Evolutionary conservation across 2,888 invertebrate species (phyloP), one percentile per base, ranked within the genome.

Genomic region (Orthosia cruda): DNA sequence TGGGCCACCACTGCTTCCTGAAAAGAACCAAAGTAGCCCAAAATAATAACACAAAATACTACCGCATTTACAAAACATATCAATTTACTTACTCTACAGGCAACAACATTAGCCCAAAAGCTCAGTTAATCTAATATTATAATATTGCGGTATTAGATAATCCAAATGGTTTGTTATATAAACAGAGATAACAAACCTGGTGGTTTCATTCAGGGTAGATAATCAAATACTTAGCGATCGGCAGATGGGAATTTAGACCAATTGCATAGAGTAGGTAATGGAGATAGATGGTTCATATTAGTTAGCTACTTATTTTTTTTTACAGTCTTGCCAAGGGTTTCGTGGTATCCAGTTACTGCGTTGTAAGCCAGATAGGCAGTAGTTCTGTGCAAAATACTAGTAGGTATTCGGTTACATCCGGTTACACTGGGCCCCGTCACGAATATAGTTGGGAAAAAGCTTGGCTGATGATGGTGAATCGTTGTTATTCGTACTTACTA

Each of bases 211-310:
- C 26, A 20, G 45, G 4, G 32, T 59, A 52, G 50, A 59, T 77
- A 59, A 77, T 72, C 61, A 20, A 77, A 50, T 69, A 78, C 65
- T 83, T 52, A 78, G 50, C 58, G 47, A 50, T 80, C 54, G 16
- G 57, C 54, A n/a, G 26, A 64, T 64, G 20, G 20, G 40, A 64
- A 52, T 68, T 58, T 55, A 63, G 15, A 47, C 26, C 64, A 65
- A 18, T 72, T 20, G 40, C 57, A 58, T 45, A 50, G 50, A 80
- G 40, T 55, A 20, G 16, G 40, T 45, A 40, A 20, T 52, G 0
- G 9, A 20, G 15, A 40, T 13, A 61, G 54, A 70, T 12, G 18
- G 5, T 26, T 54, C n/a, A 23, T 9, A 9, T 9, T n/a, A 49
- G 13, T 4, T 13, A 52, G 32, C n/a, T n/a, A n/a, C n/a, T 52